phyloP scores from a whole-genome alignment of 2,888 invertebrate genomes.

The Phalera bucephala region DNA sequence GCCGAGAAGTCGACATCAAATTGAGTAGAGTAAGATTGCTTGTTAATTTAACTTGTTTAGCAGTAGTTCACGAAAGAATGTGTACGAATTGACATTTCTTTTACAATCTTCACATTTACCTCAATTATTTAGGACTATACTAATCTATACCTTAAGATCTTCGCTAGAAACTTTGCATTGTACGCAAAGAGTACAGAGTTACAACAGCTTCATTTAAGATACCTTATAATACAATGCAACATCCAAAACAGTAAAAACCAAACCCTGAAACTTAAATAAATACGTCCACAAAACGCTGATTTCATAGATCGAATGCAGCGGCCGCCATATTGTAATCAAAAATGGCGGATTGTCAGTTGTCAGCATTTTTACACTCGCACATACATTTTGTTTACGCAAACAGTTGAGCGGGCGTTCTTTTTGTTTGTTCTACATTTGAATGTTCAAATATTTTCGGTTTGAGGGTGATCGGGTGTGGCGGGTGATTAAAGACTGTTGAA shows the following conservation, averaged over 20 bases:
- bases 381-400: constrained; percentile 50
- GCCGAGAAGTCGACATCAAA: too few relatives aligned
- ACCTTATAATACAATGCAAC: background rate
- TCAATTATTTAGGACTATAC: too few relatives aligned
- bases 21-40: too few relatives aligned
- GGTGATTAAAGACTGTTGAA: too few relatives aligned
- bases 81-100: too few relatives aligned
- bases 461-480: constrained; percentile 1
- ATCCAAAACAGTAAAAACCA: constrained; percentile 30
- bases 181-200: too few relatives aligned
- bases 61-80: too few relatives aligned
- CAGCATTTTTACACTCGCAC: constrained; percentile 60
- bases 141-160: too few relatives aligned
- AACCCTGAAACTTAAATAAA: constrained; percentile 49
- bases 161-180: too few relatives aligned
- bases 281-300: constrained; percentile 63
- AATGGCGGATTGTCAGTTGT: constrained; percentile 60
- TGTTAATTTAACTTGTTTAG: too few relatives aligned
- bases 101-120: too few relatives aligned
- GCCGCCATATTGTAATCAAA: constrained; percentile 60
- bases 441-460: constrained; percentile 3
- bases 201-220: too few relatives aligned
- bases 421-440: constrained; percentile 32
- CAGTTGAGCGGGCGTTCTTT: constrained; percentile 28
- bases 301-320: constrained; percentile 57